Base-by-base conservation (phyloP, 1,140 invertebrate genomes). In the Pseudomyrmex gracilis region DNA sequence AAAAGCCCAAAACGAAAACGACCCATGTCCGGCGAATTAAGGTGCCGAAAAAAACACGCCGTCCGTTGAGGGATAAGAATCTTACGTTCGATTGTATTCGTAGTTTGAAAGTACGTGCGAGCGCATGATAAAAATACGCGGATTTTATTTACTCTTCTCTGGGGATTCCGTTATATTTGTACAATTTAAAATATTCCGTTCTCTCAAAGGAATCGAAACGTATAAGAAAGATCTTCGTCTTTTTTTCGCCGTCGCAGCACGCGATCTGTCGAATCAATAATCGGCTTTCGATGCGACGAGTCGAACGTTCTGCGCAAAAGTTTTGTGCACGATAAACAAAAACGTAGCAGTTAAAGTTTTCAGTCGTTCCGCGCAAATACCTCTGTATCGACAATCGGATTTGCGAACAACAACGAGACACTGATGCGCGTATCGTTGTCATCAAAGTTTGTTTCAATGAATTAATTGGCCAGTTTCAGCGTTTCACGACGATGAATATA, bases 271-370 rank as follows among this genome's bases (percentile, higher is more conserved):
- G n/a, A 24, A n/a, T n/a, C 22, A 22, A 43, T 67, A 77, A 66
- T 77, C 61, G 34, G 47, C 17, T 66, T 66, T 67, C 34, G 71
- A 74, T 64, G 64, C 22, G 15, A 47, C 34, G 60, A 67, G 7
- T 66, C 24, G 71, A n/a, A 20, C 47, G n/a, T 61, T 61, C n/a
- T n/a, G 17, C 15, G 15, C 43, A 61, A 22, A 2, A 53, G 20
- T 67, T 66, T 20, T 47, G 12, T n/a, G 43, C 7, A 20, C 57
- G 9, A 17, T 12, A 15, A 49, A 20, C 10, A 8, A 17, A 49
- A 2, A 20, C 4, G 64, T 13, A 49, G 12, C 49, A 51, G n/a
- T 68, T 51, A 68, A 15, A 17, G 5, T 20, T 2, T 51, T 24
- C 13, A 49, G 2, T 13, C 13, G 22, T 68, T 0, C 7, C 1